Conservation (phyloP, 2,797 vertebrate genomes). For the Mus caroli region DNA sequence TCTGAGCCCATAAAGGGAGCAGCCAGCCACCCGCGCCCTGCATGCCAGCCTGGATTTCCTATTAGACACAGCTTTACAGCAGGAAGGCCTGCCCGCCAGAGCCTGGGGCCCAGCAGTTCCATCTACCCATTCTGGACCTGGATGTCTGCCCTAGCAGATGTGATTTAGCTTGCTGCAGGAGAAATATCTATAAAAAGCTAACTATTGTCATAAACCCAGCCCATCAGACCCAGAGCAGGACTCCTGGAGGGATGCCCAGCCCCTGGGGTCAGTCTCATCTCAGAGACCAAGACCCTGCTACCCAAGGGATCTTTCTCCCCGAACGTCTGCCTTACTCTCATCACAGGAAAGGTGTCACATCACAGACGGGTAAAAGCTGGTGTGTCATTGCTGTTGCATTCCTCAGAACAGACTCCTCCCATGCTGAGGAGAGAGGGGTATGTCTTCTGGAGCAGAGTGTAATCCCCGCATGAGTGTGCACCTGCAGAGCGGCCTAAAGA, state of each 20-base stretch:
- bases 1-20: slow-evolving; percentile 31
- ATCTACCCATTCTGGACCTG: slow-evolving; percentile 24
- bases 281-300: neutral
- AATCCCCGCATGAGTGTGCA: rapidly evolving
- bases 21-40: neutral
- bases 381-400: rapidly evolving
- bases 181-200: slow-evolving; percentile 63
- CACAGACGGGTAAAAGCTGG: neutral
- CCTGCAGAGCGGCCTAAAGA: neutral
- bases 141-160: slow-evolving; percentile 70
- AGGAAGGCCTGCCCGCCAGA: slow-evolving; percentile 69
- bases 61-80: slow-evolving; percentile 50
- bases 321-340: neutral
- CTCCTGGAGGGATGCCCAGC: neutral
- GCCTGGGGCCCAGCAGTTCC: neutral
- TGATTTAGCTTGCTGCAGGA: slow-evolving; percentile 68
- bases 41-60: slow-evolving; percentile 61
- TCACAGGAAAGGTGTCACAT: neutral
- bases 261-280: neutral
- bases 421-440: rapidly evolving
- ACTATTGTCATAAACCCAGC: slow-evolving; percentile 27
- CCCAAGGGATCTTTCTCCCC: rapidly evolving
- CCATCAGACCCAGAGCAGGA: neutral
- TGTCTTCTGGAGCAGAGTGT: rapidly evolving
- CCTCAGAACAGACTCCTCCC: neutral